Evolutionary conservation across 2,113 vertebrate genomes (phyloP).

Genomic region (Lepisosteus osseus): DNA sequence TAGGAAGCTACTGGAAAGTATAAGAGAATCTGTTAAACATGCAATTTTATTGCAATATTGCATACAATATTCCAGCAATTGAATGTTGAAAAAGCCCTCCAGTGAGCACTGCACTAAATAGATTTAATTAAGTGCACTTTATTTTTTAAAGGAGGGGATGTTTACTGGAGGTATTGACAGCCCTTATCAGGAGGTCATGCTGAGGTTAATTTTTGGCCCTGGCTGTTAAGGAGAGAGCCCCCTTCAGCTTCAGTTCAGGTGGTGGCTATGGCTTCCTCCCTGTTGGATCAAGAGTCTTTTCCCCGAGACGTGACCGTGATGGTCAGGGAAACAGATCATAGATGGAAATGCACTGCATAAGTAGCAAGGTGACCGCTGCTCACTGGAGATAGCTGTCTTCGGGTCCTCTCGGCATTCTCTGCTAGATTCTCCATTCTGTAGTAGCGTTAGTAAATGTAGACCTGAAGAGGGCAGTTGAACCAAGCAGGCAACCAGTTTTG

Average conservation of each 20-base stretch:
- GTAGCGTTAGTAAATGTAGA: background rate
- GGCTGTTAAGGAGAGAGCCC: constrained; percentile 26
- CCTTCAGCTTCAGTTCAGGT: background rate
- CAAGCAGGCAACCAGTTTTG: no score
- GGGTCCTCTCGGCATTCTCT: background rate
- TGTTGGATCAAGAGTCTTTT: background rate
- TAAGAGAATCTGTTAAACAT: no score
- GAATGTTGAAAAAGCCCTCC: constrained; percentile 7
- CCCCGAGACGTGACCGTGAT: background rate
- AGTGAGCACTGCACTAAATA: background rate
- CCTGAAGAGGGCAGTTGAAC: no score
- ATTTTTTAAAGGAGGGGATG: constrained; percentile 52
- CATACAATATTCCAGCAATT: background rate
- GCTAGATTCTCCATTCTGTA: background rate
- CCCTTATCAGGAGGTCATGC: constrained; percentile 62
- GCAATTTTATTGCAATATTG: no score
- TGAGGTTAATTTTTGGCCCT: constrained; percentile 50
- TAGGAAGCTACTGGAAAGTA: no score
- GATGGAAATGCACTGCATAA: background rate
- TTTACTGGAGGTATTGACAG: constrained; percentile 53
- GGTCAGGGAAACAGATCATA: background rate
- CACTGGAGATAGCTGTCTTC: background rate
- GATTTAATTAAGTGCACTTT: constrained; percentile 17
- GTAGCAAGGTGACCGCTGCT: background rate
- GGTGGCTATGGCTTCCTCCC: background rate